Evolutionary conservation across 1,140 invertebrate genomes (phyloP).

Genomic region (Drosophila yakuba): DNA sequence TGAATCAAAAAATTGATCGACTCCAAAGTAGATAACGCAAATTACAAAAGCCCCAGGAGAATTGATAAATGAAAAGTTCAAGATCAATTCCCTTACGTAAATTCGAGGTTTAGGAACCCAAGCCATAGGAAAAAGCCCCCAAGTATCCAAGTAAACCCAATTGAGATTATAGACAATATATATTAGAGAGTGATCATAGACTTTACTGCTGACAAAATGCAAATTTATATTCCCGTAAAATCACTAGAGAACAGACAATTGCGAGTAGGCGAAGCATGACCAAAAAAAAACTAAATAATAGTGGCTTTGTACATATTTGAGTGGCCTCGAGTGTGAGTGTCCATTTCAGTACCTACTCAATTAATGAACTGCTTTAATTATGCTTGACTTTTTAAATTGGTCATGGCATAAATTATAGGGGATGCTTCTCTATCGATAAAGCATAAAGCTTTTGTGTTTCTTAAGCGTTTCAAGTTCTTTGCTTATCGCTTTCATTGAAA

Average conservation of each 20-base stretch:
- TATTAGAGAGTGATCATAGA: too few relatives aligned
- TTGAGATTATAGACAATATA: not conserved
- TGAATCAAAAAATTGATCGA: slow-evolving; percentile 16
- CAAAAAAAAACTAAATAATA: slow-evolving; percentile 4
- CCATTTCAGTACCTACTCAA: slow-evolving; percentile 16
- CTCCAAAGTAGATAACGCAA: slow-evolving; percentile 6
- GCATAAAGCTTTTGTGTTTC: slow-evolving; percentile 7
- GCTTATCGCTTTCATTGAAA: slow-evolving; percentile 35
- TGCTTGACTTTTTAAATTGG: slow-evolving; percentile 26
- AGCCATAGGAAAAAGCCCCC: not conserved
- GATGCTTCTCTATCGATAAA: slow-evolving; percentile 9
- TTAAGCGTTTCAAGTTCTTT: slow-evolving; percentile 20
- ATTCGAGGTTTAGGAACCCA: not conserved
- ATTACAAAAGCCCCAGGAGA: slow-evolving; percentile 8
- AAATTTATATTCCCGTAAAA: slow-evolving; percentile 9
- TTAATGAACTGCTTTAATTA: slow-evolving; percentile 55
- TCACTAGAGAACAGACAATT: slow-evolving; percentile 4
- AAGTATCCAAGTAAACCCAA: not conserved
- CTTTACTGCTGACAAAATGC: slow-evolving; percentile 9
- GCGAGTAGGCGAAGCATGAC: slow-evolving; percentile 40
- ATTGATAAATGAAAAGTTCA: slow-evolving; percentile 25
- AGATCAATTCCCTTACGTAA: slow-evolving; percentile 27
- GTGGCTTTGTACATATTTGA: slow-evolving; percentile 1
- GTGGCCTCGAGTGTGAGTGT: slow-evolving; percentile 25
- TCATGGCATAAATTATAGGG: slow-evolving; percentile 34